These are phyloP conservation scores for Drosophila falleni DNA, from an alignment of 2,888 invertebrate genomes.

Conservation along the genomic window DNA sequence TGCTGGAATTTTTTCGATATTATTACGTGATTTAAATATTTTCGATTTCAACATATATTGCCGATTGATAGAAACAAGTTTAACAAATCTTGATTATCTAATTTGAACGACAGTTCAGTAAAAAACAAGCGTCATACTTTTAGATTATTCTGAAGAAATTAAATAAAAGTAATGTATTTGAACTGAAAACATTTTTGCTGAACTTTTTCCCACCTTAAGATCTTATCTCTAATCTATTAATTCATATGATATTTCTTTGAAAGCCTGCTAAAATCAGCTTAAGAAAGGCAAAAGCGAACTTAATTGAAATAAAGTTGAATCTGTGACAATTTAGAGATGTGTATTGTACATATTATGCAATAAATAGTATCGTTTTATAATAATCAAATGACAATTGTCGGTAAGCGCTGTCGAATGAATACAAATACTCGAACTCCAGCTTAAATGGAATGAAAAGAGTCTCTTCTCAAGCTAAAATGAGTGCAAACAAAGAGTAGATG, in stretches of 20 bases:
- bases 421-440: slow-evolving; percentile 31
- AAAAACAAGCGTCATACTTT: too few species aligned
- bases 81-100: background rate
- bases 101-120: background rate
- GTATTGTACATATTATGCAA: slow-evolving; percentile 62
- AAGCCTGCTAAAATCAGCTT: slow-evolving; percentile 10
- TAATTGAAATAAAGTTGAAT: slow-evolving; percentile 6
- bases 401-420: slow-evolving; percentile 12
- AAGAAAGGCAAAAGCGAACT: slow-evolving; percentile 24
- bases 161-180: background rate
- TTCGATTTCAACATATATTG: too few species aligned
- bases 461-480: background rate
- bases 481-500: background rate
- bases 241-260: background rate
- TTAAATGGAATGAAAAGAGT: slow-evolving; percentile 53
- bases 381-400: slow-evolving; percentile 78
- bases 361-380: slow-evolving; percentile 82
- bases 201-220: background rate
- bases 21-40: too few species aligned
- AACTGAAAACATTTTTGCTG: background rate
- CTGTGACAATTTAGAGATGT: slow-evolving; percentile 47
- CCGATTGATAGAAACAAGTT: too few species aligned
- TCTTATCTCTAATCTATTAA: background rate
- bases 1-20: too few species aligned
- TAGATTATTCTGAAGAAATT: too few species aligned